Conservation (phyloP, 2,888 invertebrate species). For the Smittia sp. region DNA sequence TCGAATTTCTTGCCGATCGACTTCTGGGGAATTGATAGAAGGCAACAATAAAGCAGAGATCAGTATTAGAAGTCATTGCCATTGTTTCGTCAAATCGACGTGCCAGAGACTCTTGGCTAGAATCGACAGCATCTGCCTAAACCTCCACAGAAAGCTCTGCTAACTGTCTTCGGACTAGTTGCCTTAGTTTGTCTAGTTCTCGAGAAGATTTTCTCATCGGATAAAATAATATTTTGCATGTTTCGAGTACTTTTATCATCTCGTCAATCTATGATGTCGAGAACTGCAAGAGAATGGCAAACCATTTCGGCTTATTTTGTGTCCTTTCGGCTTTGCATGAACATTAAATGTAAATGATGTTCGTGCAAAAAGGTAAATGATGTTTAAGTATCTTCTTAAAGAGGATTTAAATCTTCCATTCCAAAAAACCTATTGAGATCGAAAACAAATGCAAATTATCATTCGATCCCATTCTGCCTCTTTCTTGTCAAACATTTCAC, state of each 20-base stretch:
- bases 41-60: neutral
- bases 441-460: conserved; percentile 38
- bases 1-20: neutral
- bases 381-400: conserved; percentile 18
- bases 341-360: conserved; percentile 17
- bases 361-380: conserved; percentile 20
- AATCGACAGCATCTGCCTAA: too few relatives aligned
- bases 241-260: neutral
- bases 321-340: neutral
- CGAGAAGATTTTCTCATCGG: neutral
- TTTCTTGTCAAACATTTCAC: conserved; percentile 1
- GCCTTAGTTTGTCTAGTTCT: too few relatives aligned
- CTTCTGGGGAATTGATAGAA: neutral
- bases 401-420: conserved; percentile 39
- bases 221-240: neutral
- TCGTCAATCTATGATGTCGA: neutral
- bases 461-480: neutral
- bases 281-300: neutral
- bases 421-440: conserved; percentile 32
- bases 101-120: neutral
- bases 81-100: neutral
- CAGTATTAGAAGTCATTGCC: neutral
- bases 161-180: too few relatives aligned
- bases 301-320: neutral
- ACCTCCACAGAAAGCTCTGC: too few relatives aligned